Conservation (phyloP, 2,888 invertebrate species). For the Plebejus argus region DNA sequence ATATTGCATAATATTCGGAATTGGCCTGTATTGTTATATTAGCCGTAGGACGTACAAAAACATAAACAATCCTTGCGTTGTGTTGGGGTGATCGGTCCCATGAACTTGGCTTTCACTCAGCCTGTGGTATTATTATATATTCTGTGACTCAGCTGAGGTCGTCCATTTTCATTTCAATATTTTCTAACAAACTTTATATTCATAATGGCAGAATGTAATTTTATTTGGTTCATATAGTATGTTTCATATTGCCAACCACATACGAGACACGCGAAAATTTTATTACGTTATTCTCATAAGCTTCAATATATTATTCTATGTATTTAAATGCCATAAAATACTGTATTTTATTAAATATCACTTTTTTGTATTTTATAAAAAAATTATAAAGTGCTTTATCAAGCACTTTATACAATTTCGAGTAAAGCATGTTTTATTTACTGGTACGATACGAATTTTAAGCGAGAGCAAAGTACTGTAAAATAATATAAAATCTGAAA, state of each 20-base stretch:
- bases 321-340: not conserved
- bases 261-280: not conserved
- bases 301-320: not conserved
- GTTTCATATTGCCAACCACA: not conserved
- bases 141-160: too few species aligned
- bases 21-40: too few species aligned
- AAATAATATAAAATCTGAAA: too few species aligned
- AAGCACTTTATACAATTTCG: not conserved
- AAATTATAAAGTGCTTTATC: too few species aligned
- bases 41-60: not conserved
- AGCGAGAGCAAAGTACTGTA: too few species aligned
- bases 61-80: not conserved
- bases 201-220: not conserved
- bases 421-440: too few species aligned
- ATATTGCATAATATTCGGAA: too few species aligned
- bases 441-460: too few species aligned
- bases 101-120: not conserved
- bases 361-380: too few species aligned
- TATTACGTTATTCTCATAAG: not conserved
- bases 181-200: not conserved
- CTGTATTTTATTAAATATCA: too few species aligned
- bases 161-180: not conserved
- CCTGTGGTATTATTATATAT: too few species aligned
- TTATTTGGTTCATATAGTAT: not conserved
- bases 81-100: not conserved